These are phyloP conservation scores for Typhlichthys subterraneus DNA, from an alignment of 2,797 vertebrate genomes.

Conservation along the genomic window DNA sequence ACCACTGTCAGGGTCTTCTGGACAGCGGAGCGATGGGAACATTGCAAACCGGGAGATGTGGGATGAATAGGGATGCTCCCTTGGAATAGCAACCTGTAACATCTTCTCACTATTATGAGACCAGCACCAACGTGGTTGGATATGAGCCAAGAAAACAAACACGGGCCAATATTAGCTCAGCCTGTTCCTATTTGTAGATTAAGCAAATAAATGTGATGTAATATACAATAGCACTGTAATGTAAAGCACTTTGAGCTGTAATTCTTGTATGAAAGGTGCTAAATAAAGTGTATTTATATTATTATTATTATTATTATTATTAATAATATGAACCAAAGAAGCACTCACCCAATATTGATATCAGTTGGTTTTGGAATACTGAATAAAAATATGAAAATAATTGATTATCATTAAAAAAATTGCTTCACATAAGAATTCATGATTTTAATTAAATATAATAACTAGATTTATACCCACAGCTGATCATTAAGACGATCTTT, in stretches of 20 bases:
- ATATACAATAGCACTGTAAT: too few species aligned
- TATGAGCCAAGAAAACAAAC: too few species aligned
- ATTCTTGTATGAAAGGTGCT: too few species aligned
- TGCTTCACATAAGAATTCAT: not conserved
- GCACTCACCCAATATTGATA: constrained; percentile 74
- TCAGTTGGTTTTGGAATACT: constrained; percentile 79
- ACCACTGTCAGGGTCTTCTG: constrained; percentile 58
- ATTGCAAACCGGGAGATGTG: constrained; percentile 76
- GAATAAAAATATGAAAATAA: constrained; percentile 10
- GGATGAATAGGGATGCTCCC: constrained; percentile 81
- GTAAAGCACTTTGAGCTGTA: too few species aligned
- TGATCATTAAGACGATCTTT: constrained; percentile 75
- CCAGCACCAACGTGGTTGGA: not conserved
- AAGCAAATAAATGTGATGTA: not conserved
- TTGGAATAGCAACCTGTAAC: constrained; percentile 57
- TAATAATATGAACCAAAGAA: not conserved
- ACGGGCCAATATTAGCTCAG: not conserved
- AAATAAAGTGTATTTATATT: too few species aligned
- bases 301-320: too few species aligned
- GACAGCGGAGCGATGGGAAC: constrained; percentile 75
- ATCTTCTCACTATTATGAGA: constrained; percentile 66
- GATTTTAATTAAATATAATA: not conserved
- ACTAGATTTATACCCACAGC: constrained; percentile 63
- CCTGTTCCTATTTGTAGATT: not conserved
- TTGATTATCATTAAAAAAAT: constrained; percentile 10